These are phyloP conservation scores for Stenchaetothrips biformis DNA, from an alignment of 2,888 invertebrate genomes.

Conservation along the genomic window DNA sequence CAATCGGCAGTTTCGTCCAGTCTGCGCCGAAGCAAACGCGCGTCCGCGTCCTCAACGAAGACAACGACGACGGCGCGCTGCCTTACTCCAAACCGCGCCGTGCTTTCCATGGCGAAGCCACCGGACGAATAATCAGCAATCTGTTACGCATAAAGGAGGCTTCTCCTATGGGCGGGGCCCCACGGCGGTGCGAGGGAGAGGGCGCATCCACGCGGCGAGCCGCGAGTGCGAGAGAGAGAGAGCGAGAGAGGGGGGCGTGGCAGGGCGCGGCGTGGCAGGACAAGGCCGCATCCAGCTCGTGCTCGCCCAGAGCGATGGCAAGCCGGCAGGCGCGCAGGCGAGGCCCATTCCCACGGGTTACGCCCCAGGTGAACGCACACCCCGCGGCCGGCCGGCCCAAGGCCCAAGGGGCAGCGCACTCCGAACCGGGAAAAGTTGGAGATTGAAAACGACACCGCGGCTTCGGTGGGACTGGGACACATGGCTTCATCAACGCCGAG, in stretches of 20 bases:
- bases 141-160: not conserved
- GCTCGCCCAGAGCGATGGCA: slow-evolving; percentile 14
- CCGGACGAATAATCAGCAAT: slow-evolving; percentile 7
- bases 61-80: no score
- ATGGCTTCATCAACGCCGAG: not conserved
- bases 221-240: not conserved
- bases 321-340: not conserved
- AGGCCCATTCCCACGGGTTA: slow-evolving; percentile 13
- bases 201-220: no score
- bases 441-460: not conserved
- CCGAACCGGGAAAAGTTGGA: not conserved
- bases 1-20: no score
- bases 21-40: no score
- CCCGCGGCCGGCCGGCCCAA: not conserved
- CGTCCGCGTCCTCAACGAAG: no score
- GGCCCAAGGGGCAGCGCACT: not conserved
- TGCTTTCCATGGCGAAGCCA: not conserved
- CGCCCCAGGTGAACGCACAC: slow-evolving; percentile 13
- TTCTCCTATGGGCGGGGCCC: no score
- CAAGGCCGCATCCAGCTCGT: slow-evolving; percentile 10
- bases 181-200: not conserved
- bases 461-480: not conserved
- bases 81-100: no score
- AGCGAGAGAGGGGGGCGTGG: not conserved
- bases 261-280: not conserved